Evolutionary conservation across 1,140 invertebrate species (phyloP).

Genomic region (Tetramorium simillimum): DNA sequence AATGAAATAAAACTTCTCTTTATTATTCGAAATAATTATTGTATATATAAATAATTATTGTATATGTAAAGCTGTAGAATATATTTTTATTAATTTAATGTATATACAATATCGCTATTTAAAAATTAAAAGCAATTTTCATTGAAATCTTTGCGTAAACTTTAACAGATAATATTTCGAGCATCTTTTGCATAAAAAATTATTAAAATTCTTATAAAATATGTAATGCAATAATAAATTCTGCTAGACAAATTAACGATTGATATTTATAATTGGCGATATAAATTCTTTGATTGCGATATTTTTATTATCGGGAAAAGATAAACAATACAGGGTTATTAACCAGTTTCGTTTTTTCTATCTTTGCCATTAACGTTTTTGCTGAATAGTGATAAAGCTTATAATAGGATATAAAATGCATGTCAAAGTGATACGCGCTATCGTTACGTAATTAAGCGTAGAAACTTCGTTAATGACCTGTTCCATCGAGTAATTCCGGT

Average conservation of each 20-base stretch:
- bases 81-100: background rate
- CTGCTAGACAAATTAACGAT: background rate
- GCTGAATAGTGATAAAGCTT: background rate
- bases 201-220: background rate
- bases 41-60: background rate
- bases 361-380: background rate
- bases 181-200: background rate
- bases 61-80: background rate
- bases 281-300: background rate
- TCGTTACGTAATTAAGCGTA: conserved; percentile 1
- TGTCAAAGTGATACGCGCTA: background rate
- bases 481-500: conserved; percentile 87
- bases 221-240: background rate
- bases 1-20: background rate
- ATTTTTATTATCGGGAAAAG: background rate
- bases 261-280: conserved; percentile 1
- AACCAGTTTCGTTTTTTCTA: background rate
- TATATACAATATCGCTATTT: background rate
- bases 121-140: background rate
- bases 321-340: background rate
- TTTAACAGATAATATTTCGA: background rate
- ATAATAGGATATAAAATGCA: background rate
- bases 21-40: background rate
- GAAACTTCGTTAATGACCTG: conserved; percentile 81
- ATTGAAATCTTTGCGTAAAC: background rate